Percentiles rank a stretch among this genome's conserved stretches.
These are phyloP conservation scores for Theropithecus gelada DNA, from an alignment of 2,113 vertebrate genomes.

Conservation along the genomic window DNA sequence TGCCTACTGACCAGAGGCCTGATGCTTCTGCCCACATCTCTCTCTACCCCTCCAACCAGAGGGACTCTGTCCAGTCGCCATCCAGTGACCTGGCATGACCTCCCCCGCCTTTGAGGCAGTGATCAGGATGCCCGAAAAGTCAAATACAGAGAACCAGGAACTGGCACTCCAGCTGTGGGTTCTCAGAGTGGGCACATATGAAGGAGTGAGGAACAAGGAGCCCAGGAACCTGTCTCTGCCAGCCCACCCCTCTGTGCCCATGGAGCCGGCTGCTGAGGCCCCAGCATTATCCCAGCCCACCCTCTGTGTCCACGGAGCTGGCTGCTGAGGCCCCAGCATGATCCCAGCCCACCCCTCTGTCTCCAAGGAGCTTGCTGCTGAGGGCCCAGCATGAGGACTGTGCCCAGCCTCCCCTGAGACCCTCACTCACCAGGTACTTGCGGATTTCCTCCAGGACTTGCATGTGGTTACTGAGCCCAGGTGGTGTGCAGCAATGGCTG, in stretches of 20 bases:
- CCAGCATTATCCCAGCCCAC: too few species aligned
- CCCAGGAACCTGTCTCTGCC: too few species aligned
- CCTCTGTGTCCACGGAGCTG: fast-evolving
- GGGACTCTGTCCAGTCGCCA: neutral
- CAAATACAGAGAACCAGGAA: neutral
- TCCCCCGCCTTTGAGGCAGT: neutral
- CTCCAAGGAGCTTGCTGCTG: too few species aligned
- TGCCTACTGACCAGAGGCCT: neutral
- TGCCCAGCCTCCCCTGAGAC: too few species aligned
- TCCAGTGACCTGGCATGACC: neutral
- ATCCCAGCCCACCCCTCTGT: too few species aligned
- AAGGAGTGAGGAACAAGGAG: too few species aligned
- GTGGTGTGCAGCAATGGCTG: neutral
- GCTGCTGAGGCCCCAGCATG: too few species aligned
- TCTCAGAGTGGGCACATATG: too few species aligned
- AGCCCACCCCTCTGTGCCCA: too few species aligned
- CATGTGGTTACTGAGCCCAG: neutral
- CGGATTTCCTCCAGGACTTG: constrained; percentile 41
- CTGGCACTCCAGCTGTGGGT: too few species aligned
- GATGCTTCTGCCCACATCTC: neutral
- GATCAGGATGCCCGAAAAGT: neutral
- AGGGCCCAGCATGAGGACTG: too few species aligned
- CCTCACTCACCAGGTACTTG: constrained; percentile 45
- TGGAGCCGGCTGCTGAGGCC: fast-evolving
- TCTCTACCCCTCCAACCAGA: neutral